A percentile compares a stretch with the other conserved stretches of the same genome.
Conservation (phyloP, 2,888 invertebrate species). For the Epirrhoe alternata region DNA sequence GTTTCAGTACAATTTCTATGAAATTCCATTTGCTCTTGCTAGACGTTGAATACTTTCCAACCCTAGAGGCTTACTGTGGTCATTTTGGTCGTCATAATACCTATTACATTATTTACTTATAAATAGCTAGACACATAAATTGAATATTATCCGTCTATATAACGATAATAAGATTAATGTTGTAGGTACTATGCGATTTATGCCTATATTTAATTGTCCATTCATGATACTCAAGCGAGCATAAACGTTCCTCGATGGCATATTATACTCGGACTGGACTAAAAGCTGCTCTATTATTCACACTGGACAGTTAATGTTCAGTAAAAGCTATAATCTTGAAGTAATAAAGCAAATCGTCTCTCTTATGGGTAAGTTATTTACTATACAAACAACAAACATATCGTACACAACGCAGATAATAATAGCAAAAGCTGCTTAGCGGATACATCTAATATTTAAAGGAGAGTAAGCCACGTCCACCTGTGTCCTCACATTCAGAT, state of each 20-base stretch:
- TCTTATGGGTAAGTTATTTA: slow-evolving; percentile 42
- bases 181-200: not conserved
- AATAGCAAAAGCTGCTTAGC: slow-evolving; percentile 67
- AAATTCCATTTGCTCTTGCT: too few species aligned
- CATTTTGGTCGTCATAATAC: too few species aligned
- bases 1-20: too few species aligned
- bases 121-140: too few species aligned
- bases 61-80: too few species aligned
- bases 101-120: too few species aligned
- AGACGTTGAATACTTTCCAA: too few species aligned
- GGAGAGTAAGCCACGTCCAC: slow-evolving; percentile 66
- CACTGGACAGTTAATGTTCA: slow-evolving; percentile 32
- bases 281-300: slow-evolving; percentile 35
- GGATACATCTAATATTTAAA: slow-evolving; percentile 77
- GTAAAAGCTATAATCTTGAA: slow-evolving; percentile 35
- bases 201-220: slow-evolving; percentile 1
- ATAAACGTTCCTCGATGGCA: slow-evolving; percentile 5
- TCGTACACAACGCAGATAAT: slow-evolving; percentile 55
- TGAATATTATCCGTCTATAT: too few species aligned
- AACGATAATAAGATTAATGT: too few species aligned
- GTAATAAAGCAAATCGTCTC: slow-evolving; percentile 40
- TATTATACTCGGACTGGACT: slow-evolving; percentile 16
- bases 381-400: slow-evolving; percentile 41
- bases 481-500: slow-evolving; percentile 64
- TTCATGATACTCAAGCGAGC: slow-evolving; percentile 10